Conservation (phyloP, 2,888 invertebrate species). For the Ornithoptera alexandrae region DNA sequence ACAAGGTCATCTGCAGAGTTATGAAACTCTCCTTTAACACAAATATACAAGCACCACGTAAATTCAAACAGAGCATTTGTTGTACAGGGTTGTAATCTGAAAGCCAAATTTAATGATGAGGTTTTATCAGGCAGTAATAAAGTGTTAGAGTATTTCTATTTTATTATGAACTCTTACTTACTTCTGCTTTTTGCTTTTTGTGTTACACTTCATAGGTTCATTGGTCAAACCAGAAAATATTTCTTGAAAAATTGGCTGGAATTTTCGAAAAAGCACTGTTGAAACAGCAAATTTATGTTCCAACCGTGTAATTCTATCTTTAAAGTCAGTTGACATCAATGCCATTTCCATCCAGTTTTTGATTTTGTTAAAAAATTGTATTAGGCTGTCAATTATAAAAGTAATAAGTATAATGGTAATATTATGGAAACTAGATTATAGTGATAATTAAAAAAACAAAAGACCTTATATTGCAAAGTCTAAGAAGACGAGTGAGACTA, state of each 20-base stretch:
- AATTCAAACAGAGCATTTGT: constrained; percentile 93
- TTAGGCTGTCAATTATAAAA: constrained; percentile 82
- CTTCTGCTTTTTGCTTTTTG: constrained; percentile 73
- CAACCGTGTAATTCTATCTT: constrained; percentile 89
- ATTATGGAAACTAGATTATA: neutral
- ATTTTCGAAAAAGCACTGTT: constrained; percentile 95
- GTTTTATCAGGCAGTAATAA: neutral
- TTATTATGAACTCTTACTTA: constrained; percentile 11
- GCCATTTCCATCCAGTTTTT: constrained; percentile 98
- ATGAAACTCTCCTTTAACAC: constrained; percentile 92
- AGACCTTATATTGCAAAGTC: constrained; percentile 93
- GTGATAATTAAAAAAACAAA: constrained; percentile 16
- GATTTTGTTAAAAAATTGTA: constrained; percentile 96
- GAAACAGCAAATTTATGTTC: constrained; percentile 96
- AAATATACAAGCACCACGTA: constrained; percentile 95
- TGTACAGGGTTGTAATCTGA: constrained; percentile 87
- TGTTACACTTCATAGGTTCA: constrained; percentile 78
- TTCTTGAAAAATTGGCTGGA: constrained; percentile 91
- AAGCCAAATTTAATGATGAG: neutral
- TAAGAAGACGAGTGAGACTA: constrained; percentile 92
- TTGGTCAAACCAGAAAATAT: constrained; percentile 87
- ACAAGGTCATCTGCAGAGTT: constrained; percentile 95
- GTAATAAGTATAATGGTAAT: constrained; percentile 12
- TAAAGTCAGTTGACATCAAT: constrained; percentile 89
- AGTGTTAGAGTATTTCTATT: neutral